Evolutionary conservation across 2,888 invertebrate genomes (phyloP).

Genomic region (Synergus umbraculus): DNA sequence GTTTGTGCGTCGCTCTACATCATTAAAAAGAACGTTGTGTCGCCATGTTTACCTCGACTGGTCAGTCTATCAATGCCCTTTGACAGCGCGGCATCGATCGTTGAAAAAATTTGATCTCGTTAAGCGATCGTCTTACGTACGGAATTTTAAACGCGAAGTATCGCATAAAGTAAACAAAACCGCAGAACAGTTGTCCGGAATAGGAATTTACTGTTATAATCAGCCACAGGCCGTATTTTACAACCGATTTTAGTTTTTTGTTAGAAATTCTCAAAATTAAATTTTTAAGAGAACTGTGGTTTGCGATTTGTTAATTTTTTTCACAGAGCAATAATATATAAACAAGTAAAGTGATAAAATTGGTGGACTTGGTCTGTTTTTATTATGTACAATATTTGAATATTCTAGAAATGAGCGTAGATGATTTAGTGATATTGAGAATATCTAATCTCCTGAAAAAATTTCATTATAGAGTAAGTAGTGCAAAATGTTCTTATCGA

Average conservation of each 20-base stretch:
- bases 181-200: no score
- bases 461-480: conserved; percentile 1
- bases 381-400: background rate
- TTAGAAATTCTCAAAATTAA: no score
- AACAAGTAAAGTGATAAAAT: no score
- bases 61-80: conserved; percentile 67
- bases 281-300: no score
- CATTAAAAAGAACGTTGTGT: conserved; percentile 54
- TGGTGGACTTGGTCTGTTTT: no score
- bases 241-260: no score
- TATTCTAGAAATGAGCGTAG: background rate
- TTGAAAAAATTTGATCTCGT: background rate
- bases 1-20: conserved; percentile 53
- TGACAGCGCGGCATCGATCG: conserved; percentile 58
- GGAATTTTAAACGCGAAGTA: background rate
- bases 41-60: conserved; percentile 47
- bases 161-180: no score
- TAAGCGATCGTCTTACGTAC: background rate
- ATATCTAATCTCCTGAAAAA: background rate
- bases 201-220: no score
- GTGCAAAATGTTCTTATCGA: background rate
- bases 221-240: no score
- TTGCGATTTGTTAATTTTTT: no score
- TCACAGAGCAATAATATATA: no score
- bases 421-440: background rate